Evolutionary conservation across 2,888 invertebrate species (phyloP), one percentile per base, ranked within the genome.

Genomic region (Eilema depressum): DNA sequence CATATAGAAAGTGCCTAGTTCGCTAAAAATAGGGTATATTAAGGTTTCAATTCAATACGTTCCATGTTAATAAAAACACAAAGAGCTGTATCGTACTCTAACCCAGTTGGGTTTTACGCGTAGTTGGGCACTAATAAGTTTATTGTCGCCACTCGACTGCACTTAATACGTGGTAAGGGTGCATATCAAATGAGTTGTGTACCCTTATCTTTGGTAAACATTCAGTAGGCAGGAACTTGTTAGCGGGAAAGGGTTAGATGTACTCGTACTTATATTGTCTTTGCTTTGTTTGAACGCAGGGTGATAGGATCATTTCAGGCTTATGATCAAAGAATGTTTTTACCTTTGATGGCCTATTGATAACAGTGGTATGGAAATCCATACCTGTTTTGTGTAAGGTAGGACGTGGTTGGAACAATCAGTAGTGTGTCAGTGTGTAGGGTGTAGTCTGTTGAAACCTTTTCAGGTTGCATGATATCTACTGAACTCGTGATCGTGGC

Each of bases 141-240:
- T 77, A 78, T 77, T 74, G 74, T 73, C 77, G 69, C 73, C 77
- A 76, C 71, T 79, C 71, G 69, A 76, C 75, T 77, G 75, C 75
- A 81, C 66, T 73, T 80, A 80, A 83, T 78, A 66, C 53, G 72
- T 70, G 72, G 71, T 63, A 73, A 75, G 71, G 81, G 83, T 83
- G 83, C 83, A 83, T 83, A 76, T 71, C 63, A 72, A 82, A 78
- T 81, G 75, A 79, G 77, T 64, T 63, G 66, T 62, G n/a, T 65
- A 64, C 60, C 63, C 69, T 65, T 72, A 68, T 74, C 68, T 74
- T 70, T 71, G 72, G 70, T 79, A 37, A 80, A 73, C 72, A 70
- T 73, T 79, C 75, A 76, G n/a, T 56, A 73, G 63, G 66, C 62
- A 69, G 77, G 72, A 79, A 75, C 69, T 17, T 71, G 69, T 12